Conservation (phyloP, 2,797 vertebrate genomes). For the Anomalospiza imberbis region DNA sequence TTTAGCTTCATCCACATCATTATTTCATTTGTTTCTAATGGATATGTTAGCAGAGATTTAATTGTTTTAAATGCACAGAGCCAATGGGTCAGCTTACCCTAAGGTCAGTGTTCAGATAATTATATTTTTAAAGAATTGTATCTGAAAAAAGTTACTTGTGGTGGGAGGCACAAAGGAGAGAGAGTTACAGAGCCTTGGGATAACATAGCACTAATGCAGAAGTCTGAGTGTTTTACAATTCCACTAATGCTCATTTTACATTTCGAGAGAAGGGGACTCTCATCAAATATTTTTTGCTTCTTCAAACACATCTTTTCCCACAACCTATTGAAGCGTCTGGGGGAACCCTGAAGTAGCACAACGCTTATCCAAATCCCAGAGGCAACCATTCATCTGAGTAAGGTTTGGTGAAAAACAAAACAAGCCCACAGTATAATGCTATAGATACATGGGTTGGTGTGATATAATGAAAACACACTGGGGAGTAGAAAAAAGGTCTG, state of each 20-base stretch:
- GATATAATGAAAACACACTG: neutral
- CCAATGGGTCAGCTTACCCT: neutral
- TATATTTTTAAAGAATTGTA: neutral
- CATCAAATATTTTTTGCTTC: neutral
- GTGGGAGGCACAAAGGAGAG: neutral
- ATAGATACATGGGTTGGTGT: neutral
- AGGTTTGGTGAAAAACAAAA: neutral
- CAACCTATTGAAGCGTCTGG: neutral
- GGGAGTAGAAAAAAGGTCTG: neutral
- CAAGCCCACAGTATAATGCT: neutral
- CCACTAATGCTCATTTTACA: neutral
- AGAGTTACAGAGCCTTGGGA: neutral
- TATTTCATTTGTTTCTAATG: slow-evolving; percentile 48
- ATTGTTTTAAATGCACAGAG: neutral
- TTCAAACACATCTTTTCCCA: neutral
- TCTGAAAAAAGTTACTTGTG: neutral
- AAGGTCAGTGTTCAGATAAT: slow-evolving; percentile 1
- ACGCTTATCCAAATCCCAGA: neutral
- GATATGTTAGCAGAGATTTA: slow-evolving; percentile 38
- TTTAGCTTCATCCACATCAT: slow-evolving; percentile 42
- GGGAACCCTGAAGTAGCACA: neutral
- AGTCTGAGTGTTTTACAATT: neutral
- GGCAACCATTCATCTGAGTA: neutral
- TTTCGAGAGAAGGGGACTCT: neutral
- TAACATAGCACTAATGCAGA: neutral